phyloP scores from a whole-genome alignment of 2,113 vertebrate genomes.

The Xyrauchen texanus region DNA sequence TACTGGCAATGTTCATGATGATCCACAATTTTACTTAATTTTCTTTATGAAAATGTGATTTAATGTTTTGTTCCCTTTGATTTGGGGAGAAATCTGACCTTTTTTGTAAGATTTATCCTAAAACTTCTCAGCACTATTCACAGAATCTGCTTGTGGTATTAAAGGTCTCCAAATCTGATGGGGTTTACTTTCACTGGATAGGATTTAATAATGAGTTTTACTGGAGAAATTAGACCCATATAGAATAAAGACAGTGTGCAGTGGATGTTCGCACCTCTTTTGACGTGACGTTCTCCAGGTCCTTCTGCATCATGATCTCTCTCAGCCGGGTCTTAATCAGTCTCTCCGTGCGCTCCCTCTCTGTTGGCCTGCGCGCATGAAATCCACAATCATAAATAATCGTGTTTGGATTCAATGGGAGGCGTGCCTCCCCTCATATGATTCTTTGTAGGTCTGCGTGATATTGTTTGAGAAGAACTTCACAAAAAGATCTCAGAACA shows the following conservation, averaged over 20 bases:
- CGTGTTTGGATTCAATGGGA: not conserved
- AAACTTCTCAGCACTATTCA: too few relatives aligned
- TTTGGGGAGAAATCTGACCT: too few relatives aligned
- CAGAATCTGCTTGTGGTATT: too few relatives aligned
- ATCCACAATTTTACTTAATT: too few relatives aligned
- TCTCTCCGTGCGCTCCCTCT: constrained; percentile 91
- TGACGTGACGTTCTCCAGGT: constrained; percentile 96
- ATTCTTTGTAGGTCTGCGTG: constrained; percentile 2
- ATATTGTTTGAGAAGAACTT: not conserved
- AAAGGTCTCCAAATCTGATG: too few relatives aligned
- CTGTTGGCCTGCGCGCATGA: constrained; percentile 83
- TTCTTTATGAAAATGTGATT: too few relatives aligned
- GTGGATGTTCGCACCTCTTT: constrained; percentile 83
- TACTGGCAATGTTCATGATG: too few relatives aligned
- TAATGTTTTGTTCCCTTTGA: too few relatives aligned
- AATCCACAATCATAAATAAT: constrained; percentile 6
- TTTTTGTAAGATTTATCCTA: too few relatives aligned
- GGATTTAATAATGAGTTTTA: not conserved
- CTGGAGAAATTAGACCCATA: too few relatives aligned
- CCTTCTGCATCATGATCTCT: constrained; percentile 99
- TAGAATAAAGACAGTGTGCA: too few relatives aligned
- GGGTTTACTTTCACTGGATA: too few relatives aligned
- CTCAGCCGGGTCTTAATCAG: constrained; percentile 90
- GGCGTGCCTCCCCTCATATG: not conserved
- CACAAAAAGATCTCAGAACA: not conserved